Percentiles rank a stretch among this genome's conserved stretches.
These are phyloP conservation scores for Brachirus orientalis DNA, from an alignment of 2,113 vertebrate genomes.

Conservation along the genomic window DNA sequence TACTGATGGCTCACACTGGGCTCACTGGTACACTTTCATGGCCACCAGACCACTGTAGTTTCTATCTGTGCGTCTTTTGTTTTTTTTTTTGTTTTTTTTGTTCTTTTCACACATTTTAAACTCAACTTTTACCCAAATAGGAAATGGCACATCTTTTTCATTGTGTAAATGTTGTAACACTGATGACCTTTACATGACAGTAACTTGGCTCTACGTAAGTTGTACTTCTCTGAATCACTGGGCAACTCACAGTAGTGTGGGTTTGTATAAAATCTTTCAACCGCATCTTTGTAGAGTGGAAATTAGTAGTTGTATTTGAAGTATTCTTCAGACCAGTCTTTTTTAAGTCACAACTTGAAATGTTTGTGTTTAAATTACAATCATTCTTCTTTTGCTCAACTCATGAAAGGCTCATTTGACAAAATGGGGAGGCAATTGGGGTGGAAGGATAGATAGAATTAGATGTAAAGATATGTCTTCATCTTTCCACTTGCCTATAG, in stretches of 20 bases:
- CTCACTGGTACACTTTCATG: too few relatives aligned
- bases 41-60: too few relatives aligned
- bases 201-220: not conserved
- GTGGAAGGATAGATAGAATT: conserved; percentile 9
- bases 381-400: not conserved
- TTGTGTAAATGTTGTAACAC: not conserved
- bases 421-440: not conserved
- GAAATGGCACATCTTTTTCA: too few relatives aligned
- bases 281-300: not conserved
- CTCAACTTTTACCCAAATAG: too few relatives aligned
- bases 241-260: not conserved
- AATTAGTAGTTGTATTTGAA: not conserved
- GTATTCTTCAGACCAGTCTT: not conserved
- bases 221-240: not conserved
- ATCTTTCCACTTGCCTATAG: conserved; percentile 51
- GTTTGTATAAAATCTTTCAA: not conserved
- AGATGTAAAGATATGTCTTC: conserved; percentile 31
- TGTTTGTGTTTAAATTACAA: not conserved
- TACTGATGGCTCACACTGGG: conserved; percentile 7
- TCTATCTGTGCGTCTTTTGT: not conserved
- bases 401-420: too few relatives aligned
- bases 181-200: not conserved
- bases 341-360: not conserved
- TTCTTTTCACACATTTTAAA: not conserved
- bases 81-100: too few relatives aligned